Evolutionary conservation across 2,113 vertebrate genomes (phyloP).

Genomic region (Syngnathus typhle): DNA sequence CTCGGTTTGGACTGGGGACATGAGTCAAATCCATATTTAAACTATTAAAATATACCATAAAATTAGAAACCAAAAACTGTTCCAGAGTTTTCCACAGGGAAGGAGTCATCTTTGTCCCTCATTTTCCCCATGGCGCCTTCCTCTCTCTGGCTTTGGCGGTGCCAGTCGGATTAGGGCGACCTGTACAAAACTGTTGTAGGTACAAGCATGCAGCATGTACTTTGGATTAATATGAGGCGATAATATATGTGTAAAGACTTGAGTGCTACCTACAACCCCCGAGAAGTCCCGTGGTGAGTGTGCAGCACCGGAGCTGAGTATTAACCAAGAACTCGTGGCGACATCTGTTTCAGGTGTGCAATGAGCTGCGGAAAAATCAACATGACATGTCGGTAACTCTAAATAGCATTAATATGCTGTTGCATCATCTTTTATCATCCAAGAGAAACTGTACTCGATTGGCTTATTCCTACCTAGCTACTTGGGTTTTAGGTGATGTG

Average conservation of each 20-base stretch:
- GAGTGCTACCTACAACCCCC: constrained; percentile 57
- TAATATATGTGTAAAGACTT: constrained; percentile 65
- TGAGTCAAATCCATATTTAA: no score
- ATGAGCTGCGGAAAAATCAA: constrained; percentile 8
- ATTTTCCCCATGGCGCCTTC: constrained; percentile 33
- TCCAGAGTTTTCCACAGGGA: constrained; percentile 40
- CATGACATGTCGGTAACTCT: constrained; percentile 1
- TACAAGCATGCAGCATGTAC: constrained; percentile 66
- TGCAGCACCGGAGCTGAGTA: constrained; percentile 46
- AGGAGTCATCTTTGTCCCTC: constrained; percentile 29
- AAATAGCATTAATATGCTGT: constrained; percentile 18
- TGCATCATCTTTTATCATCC: neutral
- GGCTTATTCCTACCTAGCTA: no score
- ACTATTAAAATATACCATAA: no score
- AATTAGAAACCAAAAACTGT: constrained; percentile 9
- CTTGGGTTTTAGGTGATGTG: no score
- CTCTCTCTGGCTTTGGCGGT: constrained; percentile 44
- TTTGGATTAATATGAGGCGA: constrained; percentile 63
- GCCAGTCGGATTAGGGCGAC: constrained; percentile 59
- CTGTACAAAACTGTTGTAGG: constrained; percentile 56
- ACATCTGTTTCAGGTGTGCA: constrained; percentile 54
- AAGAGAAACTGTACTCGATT: neutral
- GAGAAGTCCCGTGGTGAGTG: constrained; percentile 54
- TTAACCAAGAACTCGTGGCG: constrained; percentile 54
- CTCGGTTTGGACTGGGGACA: neutral